A percentile compares a stretch with the other conserved stretches of the same genome.
Evolutionary conservation across 2,888 invertebrate genomes (phyloP).

Genomic region (Meliscaeva auricollis): DNA sequence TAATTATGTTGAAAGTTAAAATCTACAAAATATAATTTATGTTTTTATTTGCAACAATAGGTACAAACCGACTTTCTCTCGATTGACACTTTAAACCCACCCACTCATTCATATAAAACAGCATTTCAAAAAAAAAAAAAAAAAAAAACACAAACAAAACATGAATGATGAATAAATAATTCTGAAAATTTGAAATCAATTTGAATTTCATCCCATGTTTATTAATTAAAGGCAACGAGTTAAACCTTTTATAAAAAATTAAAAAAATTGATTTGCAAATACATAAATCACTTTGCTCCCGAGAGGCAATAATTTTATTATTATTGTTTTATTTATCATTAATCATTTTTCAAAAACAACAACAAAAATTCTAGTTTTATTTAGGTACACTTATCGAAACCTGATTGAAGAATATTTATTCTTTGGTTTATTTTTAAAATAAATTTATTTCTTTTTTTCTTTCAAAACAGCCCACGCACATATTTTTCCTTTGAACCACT

Average conservation of each 20-base stretch:
- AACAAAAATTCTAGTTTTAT: not conserved
- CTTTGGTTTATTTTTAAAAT: not conserved
- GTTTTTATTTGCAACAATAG: not conserved
- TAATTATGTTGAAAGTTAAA: too few relatives aligned
- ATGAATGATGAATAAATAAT: not conserved
- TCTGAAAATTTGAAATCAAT: not conserved
- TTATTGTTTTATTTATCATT: not conserved
- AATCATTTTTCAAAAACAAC: not conserved
- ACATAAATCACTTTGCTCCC: not conserved
- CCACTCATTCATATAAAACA: conserved; percentile 13
- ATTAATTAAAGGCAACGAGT: conserved; percentile 8
- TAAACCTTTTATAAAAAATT: not conserved
- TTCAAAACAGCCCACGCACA: not conserved
- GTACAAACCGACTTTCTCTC: not conserved
- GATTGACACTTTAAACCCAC: not conserved
- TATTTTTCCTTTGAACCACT: not conserved
- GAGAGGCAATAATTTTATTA: not conserved
- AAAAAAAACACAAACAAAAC: too few relatives aligned
- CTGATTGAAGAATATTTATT: not conserved
- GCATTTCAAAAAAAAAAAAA: not conserved
- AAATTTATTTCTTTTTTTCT: not conserved
- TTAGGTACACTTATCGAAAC: not conserved
- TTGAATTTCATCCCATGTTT: conserved; percentile 9
- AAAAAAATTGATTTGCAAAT: not conserved
- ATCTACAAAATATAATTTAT: not conserved